Evolutionary conservation across 2,888 invertebrate genomes (phyloP).

Genomic region (Diachrysia chrysitis): DNA sequence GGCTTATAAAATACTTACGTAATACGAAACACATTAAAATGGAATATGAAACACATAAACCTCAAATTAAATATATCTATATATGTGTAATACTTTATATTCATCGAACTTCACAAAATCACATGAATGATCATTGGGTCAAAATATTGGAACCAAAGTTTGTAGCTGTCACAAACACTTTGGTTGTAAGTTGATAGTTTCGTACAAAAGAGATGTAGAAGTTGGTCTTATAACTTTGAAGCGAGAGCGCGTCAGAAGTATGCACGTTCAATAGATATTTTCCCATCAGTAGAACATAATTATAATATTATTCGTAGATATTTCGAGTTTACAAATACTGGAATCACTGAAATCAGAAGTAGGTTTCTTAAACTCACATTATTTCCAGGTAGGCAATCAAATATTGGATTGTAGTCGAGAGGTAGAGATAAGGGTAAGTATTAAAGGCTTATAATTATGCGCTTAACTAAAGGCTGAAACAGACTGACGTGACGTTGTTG

Average conservation of each 20-base stretch:
- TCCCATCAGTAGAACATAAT: background rate
- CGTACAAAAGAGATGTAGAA: background rate
- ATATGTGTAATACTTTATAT: background rate
- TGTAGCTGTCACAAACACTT: constrained; percentile 10
- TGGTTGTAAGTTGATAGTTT: background rate
- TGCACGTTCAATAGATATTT: constrained; percentile 10
- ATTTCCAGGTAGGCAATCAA: too few relatives aligned
- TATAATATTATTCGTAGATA: constrained; percentile 6
- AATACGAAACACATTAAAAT: too few relatives aligned
- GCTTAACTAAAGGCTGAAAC: too few relatives aligned
- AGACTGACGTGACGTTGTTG: too few relatives aligned
- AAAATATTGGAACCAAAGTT: constrained; percentile 26
- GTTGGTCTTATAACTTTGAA: background rate
- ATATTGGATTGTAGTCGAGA: too few relatives aligned
- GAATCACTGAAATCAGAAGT: too few relatives aligned
- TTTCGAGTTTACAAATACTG: background rate
- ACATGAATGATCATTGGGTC: background rate
- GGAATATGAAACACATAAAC: background rate
- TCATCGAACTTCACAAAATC: background rate
- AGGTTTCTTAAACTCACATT: too few relatives aligned
- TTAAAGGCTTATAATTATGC: too few relatives aligned
- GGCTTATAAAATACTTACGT: too few relatives aligned
- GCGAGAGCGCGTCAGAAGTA: background rate
- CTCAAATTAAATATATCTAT: background rate
- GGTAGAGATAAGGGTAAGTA: too few relatives aligned